Evolutionary conservation across 1,140 invertebrate genomes (phyloP).

Genomic region (Dendrolimus punctatus): DNA sequence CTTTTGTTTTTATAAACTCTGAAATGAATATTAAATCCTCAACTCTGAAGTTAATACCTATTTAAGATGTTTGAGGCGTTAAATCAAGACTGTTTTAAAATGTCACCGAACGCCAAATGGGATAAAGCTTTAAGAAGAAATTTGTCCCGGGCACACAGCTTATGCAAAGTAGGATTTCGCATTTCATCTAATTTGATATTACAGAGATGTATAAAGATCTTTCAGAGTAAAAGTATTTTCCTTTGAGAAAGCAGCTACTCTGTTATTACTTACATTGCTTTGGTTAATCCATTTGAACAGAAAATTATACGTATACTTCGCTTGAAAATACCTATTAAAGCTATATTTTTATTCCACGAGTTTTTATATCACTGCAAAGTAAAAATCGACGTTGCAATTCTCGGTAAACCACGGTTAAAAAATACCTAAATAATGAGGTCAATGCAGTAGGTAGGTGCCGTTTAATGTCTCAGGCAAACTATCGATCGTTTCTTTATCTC

Average conservation of each 20-base stretch:
- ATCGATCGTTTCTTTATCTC: slow-evolving; percentile 68
- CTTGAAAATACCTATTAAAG: no score
- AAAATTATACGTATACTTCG: no score
- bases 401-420: slow-evolving; percentile 12
- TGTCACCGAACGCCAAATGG: slow-evolving; percentile 20
- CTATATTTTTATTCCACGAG: no score
- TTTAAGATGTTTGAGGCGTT: no score
- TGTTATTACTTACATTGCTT: not conserved
- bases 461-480: slow-evolving; percentile 67
- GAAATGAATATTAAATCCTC: no score
- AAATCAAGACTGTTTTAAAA: slow-evolving; percentile 9
- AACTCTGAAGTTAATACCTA: no score
- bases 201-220: slow-evolving; percentile 19
- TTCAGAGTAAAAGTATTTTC: slow-evolving; percentile 8
- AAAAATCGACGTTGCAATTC: no score
- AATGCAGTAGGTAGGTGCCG: slow-evolving; percentile 66
- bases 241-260: slow-evolving; percentile 3
- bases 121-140: slow-evolving; percentile 16
- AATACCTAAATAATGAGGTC: slow-evolving; percentile 65
- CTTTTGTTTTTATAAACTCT: no score
- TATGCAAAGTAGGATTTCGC: slow-evolving; percentile 33
- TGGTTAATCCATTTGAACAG: not conserved
- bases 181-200: slow-evolving; percentile 31
- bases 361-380: no score
- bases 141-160: slow-evolving; percentile 21